These are phyloP conservation scores for Tachina grossa DNA, from an alignment of 2,888 invertebrate genomes.

Conservation along the genomic window DNA sequence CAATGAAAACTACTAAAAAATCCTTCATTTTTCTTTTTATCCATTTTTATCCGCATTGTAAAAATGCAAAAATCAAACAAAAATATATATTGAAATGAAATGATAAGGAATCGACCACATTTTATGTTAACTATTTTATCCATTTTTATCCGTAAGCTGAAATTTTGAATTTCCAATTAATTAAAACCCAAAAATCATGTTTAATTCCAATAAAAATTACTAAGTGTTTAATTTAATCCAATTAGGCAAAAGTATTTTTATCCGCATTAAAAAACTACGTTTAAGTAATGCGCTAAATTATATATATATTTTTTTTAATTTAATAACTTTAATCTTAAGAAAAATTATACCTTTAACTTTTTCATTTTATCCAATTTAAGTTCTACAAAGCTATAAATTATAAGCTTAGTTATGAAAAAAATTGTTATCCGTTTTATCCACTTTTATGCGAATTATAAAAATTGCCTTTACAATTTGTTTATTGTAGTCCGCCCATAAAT, in stretches of 20 bases:
- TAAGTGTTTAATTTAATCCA: no score
- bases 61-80: not conserved
- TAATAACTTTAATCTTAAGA: not conserved
- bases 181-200: not conserved
- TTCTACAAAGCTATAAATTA: no score
- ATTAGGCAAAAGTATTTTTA: no score
- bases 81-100: no score
- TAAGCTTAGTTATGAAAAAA: no score
- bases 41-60: not conserved
- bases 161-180: no score
- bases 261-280: not conserved
- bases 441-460: not conserved
- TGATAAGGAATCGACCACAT: no score
- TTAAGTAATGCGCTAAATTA: no score
- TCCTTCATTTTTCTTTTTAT: not conserved
- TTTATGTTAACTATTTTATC: no score
- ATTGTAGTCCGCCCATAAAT: not conserved
- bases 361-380: not conserved
- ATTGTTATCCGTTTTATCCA: slow-evolving; percentile 11
- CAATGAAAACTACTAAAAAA: no score
- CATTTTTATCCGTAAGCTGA: no score
- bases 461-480: not conserved
- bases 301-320: no score
- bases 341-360: not conserved
- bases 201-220: not conserved